These are phyloP conservation scores for Falco biarmicus DNA, from an alignment of 2,797 vertebrate species.

Conservation along the genomic window DNA sequence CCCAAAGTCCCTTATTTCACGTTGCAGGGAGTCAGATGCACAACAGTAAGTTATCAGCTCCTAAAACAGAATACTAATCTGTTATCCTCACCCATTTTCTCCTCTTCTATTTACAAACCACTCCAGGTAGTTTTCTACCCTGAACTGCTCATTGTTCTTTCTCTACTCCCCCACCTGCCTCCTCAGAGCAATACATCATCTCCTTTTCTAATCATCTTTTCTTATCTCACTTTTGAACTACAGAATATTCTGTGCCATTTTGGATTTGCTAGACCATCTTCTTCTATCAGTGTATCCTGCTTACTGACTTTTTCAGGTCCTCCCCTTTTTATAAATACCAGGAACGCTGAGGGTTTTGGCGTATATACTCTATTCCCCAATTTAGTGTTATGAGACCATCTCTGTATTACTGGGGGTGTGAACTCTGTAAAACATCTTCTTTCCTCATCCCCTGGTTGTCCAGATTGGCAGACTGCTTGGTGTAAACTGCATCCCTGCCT, in stretches of 20 bases:
- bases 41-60: background rate
- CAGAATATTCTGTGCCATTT: background rate
- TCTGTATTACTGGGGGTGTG: background rate
- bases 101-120: background rate
- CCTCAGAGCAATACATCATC: background rate
- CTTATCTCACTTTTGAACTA: background rate
- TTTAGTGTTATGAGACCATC: background rate
- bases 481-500: background rate
- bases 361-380: too few species aligned
- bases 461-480: background rate
- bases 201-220: background rate
- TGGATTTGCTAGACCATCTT: background rate
- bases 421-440: background rate
- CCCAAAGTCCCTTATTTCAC: background rate
- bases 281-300: background rate
- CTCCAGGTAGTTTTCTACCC: background rate
- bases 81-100: background rate
- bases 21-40: background rate
- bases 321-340: background rate
- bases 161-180: background rate
- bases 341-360: background rate
- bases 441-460: background rate
- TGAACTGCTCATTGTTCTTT: background rate
- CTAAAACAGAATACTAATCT: background rate
- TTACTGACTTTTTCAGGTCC: background rate